Evolutionary conservation across 2,113 vertebrate genomes (phyloP).

Genomic region (Mus pahari): DNA sequence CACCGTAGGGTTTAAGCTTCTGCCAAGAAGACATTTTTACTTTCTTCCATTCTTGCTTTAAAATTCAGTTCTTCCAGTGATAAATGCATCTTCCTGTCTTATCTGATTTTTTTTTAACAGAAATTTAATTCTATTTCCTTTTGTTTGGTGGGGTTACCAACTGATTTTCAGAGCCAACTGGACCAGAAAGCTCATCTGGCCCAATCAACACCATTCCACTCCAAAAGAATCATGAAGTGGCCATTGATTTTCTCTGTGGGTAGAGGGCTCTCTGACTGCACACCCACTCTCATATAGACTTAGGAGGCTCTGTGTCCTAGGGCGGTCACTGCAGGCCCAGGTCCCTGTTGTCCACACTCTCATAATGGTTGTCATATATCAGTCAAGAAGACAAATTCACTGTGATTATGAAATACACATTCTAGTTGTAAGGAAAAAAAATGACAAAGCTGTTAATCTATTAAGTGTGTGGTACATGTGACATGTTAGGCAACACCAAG

Average conservation of each 20-base stretch:
- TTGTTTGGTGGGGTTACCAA: background rate
- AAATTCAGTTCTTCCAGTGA: background rate
- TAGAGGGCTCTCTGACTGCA: background rate
- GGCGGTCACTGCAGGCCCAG: background rate
- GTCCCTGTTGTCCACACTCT: background rate
- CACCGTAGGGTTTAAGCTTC: background rate
- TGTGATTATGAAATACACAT: too few species aligned
- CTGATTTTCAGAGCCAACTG: background rate
- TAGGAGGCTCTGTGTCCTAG: background rate
- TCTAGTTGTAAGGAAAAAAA: too few species aligned
- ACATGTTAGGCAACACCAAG: background rate
- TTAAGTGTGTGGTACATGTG: background rate
- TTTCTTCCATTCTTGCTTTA: background rate
- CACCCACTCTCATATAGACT: background rate
- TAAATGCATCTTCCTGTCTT: background rate
- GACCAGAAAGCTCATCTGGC: background rate
- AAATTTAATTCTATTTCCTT: background rate
- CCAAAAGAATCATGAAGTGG: background rate
- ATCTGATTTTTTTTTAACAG: background rate
- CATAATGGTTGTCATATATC: background rate
- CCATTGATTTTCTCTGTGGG: too few species aligned
- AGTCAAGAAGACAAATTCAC: too few species aligned
- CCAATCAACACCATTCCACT: background rate
- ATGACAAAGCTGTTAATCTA: background rate
- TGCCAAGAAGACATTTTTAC: constrained; percentile 1